These are phyloP conservation scores for Anguilla rostrata DNA, from an alignment of 2,113 vertebrate species.

Conservation along the genomic window DNA sequence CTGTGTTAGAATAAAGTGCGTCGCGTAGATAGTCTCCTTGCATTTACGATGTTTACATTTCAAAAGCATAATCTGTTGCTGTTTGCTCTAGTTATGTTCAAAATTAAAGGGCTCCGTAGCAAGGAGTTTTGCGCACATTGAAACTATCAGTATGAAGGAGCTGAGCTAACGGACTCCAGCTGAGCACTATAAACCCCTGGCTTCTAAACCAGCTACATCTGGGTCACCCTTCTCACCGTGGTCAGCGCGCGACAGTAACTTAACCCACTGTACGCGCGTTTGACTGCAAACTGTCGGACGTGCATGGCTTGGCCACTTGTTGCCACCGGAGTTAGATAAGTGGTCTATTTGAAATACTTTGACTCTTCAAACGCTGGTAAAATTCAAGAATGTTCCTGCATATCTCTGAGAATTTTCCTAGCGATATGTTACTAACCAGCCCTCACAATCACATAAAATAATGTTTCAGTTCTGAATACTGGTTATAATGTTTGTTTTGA, in stretches of 20 bases:
- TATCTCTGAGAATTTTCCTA: neutral
- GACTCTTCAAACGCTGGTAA: too few species aligned
- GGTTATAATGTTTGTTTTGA: neutral
- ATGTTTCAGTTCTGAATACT: neutral
- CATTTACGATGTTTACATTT: neutral
- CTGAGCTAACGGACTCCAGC: conserved; percentile 26
- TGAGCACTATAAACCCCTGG: conserved; percentile 3
- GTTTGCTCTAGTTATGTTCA: neutral
- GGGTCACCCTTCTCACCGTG: conserved; percentile 10
- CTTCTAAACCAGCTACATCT: conserved; percentile 20
- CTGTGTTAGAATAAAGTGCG: neutral
- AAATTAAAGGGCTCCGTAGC: neutral
- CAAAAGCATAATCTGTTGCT: neutral
- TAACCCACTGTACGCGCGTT: conserved; percentile 17
- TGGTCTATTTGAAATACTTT: too few species aligned
- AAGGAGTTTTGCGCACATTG: conserved; percentile 8
- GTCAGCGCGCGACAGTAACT: conserved; percentile 14
- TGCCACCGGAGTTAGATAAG: neutral
- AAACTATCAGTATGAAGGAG: conserved; percentile 19
- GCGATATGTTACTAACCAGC: too few species aligned
- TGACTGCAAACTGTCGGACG: neutral
- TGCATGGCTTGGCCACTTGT: neutral
- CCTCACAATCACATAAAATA: too few species aligned
- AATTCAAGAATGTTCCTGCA: neutral
- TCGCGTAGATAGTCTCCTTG: neutral